Evolutionary conservation across 2,888 invertebrate genomes (phyloP), one percentile per base, ranked within the genome.

Genomic region (Athalia cordata): DNA sequence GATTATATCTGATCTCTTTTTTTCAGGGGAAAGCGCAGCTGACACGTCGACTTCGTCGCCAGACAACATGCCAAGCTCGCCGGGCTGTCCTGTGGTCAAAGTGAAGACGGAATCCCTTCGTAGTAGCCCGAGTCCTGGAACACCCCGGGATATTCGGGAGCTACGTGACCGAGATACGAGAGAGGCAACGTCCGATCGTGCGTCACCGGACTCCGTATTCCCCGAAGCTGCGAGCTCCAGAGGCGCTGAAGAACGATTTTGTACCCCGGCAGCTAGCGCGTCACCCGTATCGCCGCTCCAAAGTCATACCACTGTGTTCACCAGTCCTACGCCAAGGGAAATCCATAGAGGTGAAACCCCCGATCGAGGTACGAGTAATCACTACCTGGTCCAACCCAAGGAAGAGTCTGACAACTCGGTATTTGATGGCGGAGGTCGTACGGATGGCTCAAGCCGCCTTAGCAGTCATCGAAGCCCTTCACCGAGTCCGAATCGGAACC

Each of bases 1-100:
- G 29, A 29, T 29, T 29, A 8, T 13, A 77, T 45, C 29, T 68
- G 47, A 52, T 70, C 74, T 78, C 11, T 82, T 9, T 81, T 45
- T 82, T 90, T 86, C 94, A 95, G 95, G 95, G 92, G 97, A 97
- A 93, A 97, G 96, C 91, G 95, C 96, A 92, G 96, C 96, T 91
- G 97, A 97, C 92, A 96, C 97, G 90, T 96, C 96, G 91, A 96
- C 96, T 90, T 96, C 97, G 90, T 97, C 97, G 90, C 96, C 96
- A 91, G 97, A 97, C 86, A 92, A 93, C 88, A 95, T 95, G 91
- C 96, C 96, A 90, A 93, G 95, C 91, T 96, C 96, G 90, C 96
- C 96, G 90, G 90, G 88, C 86, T 89, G 90, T 85, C 88, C 88
- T 77, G 85, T 87, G 85, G 85, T 90, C 87, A 90, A 88, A 85